These are phyloP conservation scores for Hermetia illucens DNA, from an alignment of 1,140 invertebrate species.

Conservation along the genomic window DNA sequence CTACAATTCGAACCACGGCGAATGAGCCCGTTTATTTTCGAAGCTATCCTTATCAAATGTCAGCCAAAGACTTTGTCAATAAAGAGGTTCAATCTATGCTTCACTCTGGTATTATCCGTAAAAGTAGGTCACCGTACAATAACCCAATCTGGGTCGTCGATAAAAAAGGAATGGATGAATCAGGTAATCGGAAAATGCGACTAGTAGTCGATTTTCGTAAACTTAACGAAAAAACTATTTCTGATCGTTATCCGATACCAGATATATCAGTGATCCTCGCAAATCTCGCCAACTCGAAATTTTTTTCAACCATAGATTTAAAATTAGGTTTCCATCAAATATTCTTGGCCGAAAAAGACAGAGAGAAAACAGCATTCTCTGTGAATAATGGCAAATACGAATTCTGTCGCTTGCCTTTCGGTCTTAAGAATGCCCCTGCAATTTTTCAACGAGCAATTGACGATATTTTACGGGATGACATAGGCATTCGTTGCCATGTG, in stretches of 20 bases:
- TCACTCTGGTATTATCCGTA: slow-evolving; percentile 7
- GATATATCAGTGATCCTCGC: slow-evolving; percentile 1
- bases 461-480: no score
- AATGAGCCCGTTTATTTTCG: slow-evolving; percentile 3
- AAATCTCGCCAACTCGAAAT: not conserved
- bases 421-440: no score
- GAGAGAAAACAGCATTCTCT: slow-evolving; percentile 5
- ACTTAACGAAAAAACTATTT: slow-evolving; percentile 9
- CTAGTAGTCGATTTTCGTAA: slow-evolving; percentile 17
- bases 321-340: slow-evolving; percentile 29
- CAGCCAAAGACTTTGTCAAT: slow-evolving; percentile 5
- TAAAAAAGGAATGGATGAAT: slow-evolving; percentile 8
- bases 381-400: slow-evolving; percentile 1
- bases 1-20: slow-evolving; percentile 1
- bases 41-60: slow-evolving; percentile 2
- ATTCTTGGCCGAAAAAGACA: not conserved
- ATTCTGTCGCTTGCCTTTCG: no score
- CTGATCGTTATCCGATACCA: slow-evolving; percentile 1
- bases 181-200: slow-evolving; percentile 14
- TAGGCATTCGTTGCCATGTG: no score
- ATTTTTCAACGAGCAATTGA: no score
- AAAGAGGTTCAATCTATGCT: slow-evolving; percentile 17
- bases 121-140: slow-evolving; percentile 3
- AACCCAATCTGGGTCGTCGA: slow-evolving; percentile 6
- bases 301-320: slow-evolving; percentile 6